A percentile compares a stretch with the other conserved stretches of the same genome.
phyloP scores from a whole-genome alignment of 2,113 vertebrate species.

The Sylvicapra grimmia region DNA sequence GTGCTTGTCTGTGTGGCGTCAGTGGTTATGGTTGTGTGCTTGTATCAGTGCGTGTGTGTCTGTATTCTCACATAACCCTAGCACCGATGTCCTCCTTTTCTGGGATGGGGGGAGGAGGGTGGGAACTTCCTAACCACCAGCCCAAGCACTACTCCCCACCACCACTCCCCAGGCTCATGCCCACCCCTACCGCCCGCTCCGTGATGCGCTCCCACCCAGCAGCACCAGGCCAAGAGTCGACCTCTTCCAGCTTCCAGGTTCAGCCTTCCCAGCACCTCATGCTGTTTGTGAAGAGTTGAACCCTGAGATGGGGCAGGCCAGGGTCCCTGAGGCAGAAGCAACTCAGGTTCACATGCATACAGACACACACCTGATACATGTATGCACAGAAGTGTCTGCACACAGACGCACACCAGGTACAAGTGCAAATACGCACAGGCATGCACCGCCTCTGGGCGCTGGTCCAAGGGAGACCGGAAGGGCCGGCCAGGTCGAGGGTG shows the following conservation, averaged over 20 bases:
- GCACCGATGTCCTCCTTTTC: not conserved
- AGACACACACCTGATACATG: too few species aligned
- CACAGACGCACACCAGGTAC: not conserved
- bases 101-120: not conserved
- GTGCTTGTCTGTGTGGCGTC: not conserved
- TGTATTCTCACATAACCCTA: not conserved
- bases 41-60: not conserved
- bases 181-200: not conserved
- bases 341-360: not conserved
- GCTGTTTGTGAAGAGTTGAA: not conserved
- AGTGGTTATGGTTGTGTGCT: not conserved
- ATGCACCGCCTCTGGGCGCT: not conserved
- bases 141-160: not conserved
- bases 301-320: not conserved
- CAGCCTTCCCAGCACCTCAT: not conserved
- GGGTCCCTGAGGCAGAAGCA: not conserved
- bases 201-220: not conserved
- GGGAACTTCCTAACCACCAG: not conserved
- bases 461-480: not conserved
- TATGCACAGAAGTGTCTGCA: not conserved
- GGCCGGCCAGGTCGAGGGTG: not conserved
- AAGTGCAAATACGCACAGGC: too few species aligned
- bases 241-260: not conserved
- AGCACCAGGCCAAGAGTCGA: not conserved
- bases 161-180: not conserved